These are phyloP conservation scores for Craseonycteris thonglongyai DNA, from an alignment of 2,113 vertebrate genomes.

Conservation along the genomic window DNA sequence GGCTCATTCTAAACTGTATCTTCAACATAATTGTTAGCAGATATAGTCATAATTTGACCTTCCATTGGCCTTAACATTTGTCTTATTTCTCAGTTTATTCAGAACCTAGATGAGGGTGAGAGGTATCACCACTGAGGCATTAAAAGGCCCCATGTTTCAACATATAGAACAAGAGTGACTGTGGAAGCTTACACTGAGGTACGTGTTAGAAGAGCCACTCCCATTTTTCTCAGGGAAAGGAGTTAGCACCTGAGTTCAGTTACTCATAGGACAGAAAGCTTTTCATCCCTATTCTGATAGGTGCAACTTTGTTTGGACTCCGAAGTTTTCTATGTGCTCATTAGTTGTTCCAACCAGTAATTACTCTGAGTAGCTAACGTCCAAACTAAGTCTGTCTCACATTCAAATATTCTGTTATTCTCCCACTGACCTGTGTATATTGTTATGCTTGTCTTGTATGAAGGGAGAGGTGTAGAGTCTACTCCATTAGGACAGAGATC, in stretches of 20 bases:
- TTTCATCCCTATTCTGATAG: neutral
- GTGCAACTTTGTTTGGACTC: neutral
- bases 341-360: neutral
- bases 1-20: neutral
- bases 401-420: neutral
- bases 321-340: neutral
- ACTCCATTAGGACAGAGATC: neutral
- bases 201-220: neutral
- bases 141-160: neutral
- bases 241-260: neutral
- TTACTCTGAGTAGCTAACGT: neutral
- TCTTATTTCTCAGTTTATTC: neutral
- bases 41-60: neutral
- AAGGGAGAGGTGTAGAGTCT: neutral
- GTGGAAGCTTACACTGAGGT: neutral
- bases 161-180: neutral
- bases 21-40: neutral
- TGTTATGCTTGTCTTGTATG: neutral
- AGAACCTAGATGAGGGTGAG: neutral
- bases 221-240: neutral
- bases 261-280: neutral
- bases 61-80: neutral
- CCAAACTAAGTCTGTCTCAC: neutral
- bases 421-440: neutral
- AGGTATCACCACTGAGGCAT: neutral